These are phyloP conservation scores for Hemibagrus wyckioides DNA, from an alignment of 2,113 vertebrate genomes.

Conservation along the genomic window DNA sequence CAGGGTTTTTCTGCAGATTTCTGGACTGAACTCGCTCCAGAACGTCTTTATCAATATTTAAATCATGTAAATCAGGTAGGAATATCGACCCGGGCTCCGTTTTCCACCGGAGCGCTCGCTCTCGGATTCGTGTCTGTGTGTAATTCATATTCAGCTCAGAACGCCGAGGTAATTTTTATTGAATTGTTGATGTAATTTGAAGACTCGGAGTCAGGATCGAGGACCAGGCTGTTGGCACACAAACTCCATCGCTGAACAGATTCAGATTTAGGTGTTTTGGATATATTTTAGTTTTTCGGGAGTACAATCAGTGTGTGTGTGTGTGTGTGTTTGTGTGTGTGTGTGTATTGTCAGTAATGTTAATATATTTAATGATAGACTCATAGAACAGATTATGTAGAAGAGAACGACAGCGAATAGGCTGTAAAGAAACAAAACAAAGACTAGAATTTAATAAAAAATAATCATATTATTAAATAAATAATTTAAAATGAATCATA, in stretches of 20 bases:
- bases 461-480: background rate
- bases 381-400: background rate
- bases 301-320: background rate
- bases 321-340: background rate
- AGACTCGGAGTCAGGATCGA: conserved; percentile 60
- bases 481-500: background rate
- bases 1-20: background rate
- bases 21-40: conserved; percentile 7
- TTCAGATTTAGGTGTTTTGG: background rate
- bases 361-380: no score
- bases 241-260: background rate
- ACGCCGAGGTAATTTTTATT: conserved; percentile 73
- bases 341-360: background rate
- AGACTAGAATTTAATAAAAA: background rate
- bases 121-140: conserved; percentile 65
- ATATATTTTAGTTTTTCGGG: background rate
- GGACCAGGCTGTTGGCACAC: conserved; percentile 44
- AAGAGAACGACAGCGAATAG: background rate
- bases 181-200: conserved; percentile 79
- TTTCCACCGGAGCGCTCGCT: conserved; percentile 62
- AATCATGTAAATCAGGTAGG: conserved; percentile 48
- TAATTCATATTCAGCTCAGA: conserved; percentile 61
- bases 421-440: background rate
- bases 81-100: conserved; percentile 46
- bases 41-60: conserved; percentile 52